Evolutionary conservation across 64 coral and sea anemone species (phyloP).

Genomic region (Montipora cactus): DNA sequence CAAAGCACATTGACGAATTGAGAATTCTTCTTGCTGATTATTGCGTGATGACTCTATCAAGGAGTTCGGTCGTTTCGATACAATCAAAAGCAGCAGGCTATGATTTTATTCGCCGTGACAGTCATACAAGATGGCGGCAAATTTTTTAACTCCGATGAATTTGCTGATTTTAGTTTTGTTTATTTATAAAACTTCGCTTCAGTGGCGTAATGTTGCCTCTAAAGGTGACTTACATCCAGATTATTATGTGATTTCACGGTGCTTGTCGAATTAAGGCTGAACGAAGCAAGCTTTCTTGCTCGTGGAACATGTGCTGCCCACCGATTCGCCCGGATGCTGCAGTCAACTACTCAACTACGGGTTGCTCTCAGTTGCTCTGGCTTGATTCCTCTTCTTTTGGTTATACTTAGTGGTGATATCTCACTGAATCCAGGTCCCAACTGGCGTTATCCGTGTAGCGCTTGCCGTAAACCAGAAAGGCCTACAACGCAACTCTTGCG

Average conservation of each 20-base stretch:
- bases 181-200: constrained; percentile 36
- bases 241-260: constrained; percentile 25
- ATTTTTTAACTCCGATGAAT: constrained; percentile 26
- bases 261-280: constrained; percentile 10
- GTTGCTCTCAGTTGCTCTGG: background rate
- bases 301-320: constrained; percentile 16
- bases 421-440: constrained; percentile 57
- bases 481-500: constrained; percentile 51
- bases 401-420: constrained; percentile 45
- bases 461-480: constrained; percentile 49
- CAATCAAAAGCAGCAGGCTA: too few species aligned
- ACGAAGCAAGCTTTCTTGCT: constrained; percentile 37
- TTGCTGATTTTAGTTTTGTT: constrained; percentile 60
- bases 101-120: too few species aligned
- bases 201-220: background rate
- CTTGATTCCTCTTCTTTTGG: constrained; percentile 31
- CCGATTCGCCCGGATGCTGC: constrained; percentile 25
- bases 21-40: too few species aligned
- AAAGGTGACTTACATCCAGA: background rate
- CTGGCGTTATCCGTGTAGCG: constrained; percentile 52
- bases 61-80: too few species aligned
- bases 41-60: too few species aligned
- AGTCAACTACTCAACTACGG: constrained; percentile 11
- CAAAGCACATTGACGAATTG: too few species aligned
- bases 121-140: constrained; percentile 41